phyloP scores from a whole-genome alignment of 1,140 invertebrate species.

The Drosophila malerkotliana region DNA sequence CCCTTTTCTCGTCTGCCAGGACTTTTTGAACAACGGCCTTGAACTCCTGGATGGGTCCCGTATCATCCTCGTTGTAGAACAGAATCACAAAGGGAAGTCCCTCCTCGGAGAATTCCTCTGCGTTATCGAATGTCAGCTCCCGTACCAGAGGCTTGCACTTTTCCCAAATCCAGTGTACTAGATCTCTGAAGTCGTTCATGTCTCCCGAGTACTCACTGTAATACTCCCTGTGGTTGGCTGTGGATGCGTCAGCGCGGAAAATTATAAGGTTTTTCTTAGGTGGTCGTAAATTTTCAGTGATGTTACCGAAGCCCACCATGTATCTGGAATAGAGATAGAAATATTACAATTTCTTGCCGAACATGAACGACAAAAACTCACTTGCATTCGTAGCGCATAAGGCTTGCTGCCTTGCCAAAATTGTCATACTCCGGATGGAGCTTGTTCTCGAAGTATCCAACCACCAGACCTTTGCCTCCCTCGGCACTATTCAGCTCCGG shows the following conservation, averaged over 20 bases:
- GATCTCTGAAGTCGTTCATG: not conserved
- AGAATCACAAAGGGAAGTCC: constrained; percentile 44
- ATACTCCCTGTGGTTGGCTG: constrained; percentile 2
- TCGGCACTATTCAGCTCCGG: constrained; percentile 89
- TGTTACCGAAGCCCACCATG: constrained; percentile 95
- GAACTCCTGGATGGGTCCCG: constrained; percentile 23
- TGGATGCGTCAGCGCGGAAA: constrained; percentile 8
- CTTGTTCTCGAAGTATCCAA: constrained; percentile 95
- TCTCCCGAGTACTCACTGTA: constrained; percentile 28
- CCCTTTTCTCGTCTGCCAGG: constrained; percentile 5
- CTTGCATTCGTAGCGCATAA: constrained; percentile 95
- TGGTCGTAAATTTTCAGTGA: constrained; percentile 35
- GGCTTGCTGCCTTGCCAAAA: constrained; percentile 91
- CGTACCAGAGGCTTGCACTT: constrained; percentile 37
- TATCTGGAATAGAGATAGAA: constrained; percentile 86
- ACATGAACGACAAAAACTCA: not conserved
- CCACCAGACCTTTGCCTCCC: constrained; percentile 93
- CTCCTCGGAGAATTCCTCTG: constrained; percentile 51
- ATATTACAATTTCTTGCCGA: not conserved
- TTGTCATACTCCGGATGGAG: constrained; percentile 90
- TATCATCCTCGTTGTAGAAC: constrained; percentile 40
- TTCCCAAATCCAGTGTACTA: constrained; percentile 20
- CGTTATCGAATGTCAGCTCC: constrained; percentile 60
- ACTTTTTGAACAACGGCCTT: constrained; percentile 11
- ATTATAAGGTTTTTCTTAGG: constrained; percentile 21